These are phyloP conservation scores for Bellardia pandia DNA, from an alignment of 2,888 invertebrate species.

Conservation along the genomic window DNA sequence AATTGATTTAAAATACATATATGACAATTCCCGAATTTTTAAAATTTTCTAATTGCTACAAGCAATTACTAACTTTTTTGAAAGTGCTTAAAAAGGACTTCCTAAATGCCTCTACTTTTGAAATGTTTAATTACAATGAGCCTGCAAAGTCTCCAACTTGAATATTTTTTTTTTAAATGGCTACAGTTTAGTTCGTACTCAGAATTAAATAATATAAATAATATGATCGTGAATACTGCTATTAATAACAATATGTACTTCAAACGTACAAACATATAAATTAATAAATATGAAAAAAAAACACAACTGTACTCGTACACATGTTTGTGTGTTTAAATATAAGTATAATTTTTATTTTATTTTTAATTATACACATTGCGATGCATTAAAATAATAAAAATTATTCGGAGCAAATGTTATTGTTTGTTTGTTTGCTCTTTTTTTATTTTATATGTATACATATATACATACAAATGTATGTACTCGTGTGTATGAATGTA, in stretches of 20 bases:
- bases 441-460: constrained; percentile 1
- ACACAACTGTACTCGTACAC: neutral
- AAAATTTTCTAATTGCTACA: no score
- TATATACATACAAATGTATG: neutral
- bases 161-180: no score
- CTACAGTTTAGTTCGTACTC: no score
- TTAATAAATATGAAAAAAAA: neutral
- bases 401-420: constrained; percentile 72
- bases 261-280: neutral
- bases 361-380: constrained; percentile 73
- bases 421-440: constrained; percentile 49
- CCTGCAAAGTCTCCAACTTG: no score
- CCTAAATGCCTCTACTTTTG: no score
- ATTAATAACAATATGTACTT: neutral
- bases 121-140: no score
- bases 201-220: neutral
- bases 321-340: neutral
- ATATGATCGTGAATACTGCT: neutral
- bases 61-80: no score
- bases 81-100: no score
- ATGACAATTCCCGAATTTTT: no score
- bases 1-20: no score
- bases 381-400: constrained; percentile 75
- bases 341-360: constrained; percentile 58
- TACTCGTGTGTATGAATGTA: neutral